Evolutionary conservation across 2,888 invertebrate species (phyloP), one percentile per base, ranked within the genome.

Genomic region (Lithophane ornitopus): DNA sequence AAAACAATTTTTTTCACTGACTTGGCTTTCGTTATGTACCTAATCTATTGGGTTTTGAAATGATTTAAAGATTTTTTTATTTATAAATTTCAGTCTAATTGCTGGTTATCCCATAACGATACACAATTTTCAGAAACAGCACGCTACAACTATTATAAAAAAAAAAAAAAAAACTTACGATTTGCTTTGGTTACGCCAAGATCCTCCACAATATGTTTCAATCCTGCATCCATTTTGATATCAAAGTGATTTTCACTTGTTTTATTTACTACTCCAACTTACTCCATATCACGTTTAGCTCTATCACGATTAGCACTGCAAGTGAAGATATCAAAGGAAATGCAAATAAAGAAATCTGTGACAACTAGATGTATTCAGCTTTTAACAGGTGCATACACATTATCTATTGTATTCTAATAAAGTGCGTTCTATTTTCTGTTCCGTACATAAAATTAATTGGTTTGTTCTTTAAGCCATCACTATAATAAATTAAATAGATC

Each of bases 331-430:
- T 56, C 56, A 46, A 62, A 72, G 46, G 59, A 70, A 82, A 2
- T 71, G 16, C 41, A 70, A 16, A 67, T 68, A 56, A 80, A 44
- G 80, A 76, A 84, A 81, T 85, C 19, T 80, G 76, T 78, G 70
- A 49, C 69, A 87, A 71, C 41, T 69, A 78, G 39, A 79, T 78
- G 77, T 71, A 82, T 75, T 81, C 28, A 59, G 41, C 4, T 74
- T 34, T 44, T 26, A 54, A 70, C 16, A 19, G n/a, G 56, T 80
- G 66, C 79, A 84, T 66, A 54, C 28, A 61, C 67, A 54, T 71
- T 58, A 63, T 26, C 84, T 78, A 90, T 91, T 90, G 91, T 91
- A 91, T 91, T 89, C 84, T 85, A 91, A 90, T 87, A 78, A 39
- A 77, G 78, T 75, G 80, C 78, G 85, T 69, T 74, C 82, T 66